These are phyloP conservation scores for Yasuhikotakia modesta DNA, from an alignment of 2,797 vertebrate species.

Conservation along the genomic window DNA sequence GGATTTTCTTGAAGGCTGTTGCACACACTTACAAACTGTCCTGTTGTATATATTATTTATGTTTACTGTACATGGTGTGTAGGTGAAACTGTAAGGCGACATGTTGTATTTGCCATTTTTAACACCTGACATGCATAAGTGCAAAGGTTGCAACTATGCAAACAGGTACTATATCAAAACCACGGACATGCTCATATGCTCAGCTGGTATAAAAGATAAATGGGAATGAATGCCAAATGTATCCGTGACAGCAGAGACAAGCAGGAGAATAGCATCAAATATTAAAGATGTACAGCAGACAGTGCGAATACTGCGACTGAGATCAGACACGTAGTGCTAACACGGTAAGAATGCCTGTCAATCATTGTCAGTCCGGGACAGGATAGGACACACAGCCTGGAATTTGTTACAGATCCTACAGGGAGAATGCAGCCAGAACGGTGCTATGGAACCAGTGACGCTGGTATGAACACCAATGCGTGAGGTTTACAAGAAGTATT, in stretches of 20 bases:
- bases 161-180: constrained; percentile 15
- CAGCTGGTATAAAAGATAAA: constrained; percentile 42
- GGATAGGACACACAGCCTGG: constrained; percentile 28
- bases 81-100: constrained; percentile 14
- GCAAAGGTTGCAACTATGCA: constrained; percentile 20
- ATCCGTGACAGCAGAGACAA: constrained; percentile 5
- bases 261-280: constrained; percentile 37
- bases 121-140: constrained; percentile 4
- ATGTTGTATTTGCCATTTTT: constrained; percentile 12
- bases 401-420: constrained; percentile 25
- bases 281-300: constrained; percentile 42
- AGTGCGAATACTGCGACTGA: constrained; percentile 24
- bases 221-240: constrained; percentile 30
- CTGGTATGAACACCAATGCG: constrained; percentile 20
- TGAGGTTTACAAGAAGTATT: constrained; percentile 21
- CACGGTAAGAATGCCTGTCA: constrained; percentile 39
- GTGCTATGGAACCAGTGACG: constrained; percentile 19
- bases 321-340: constrained; percentile 39
- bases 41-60: not conserved
- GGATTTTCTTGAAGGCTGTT: not conserved
- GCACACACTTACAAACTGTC: not conserved
- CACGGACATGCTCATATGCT: not conserved
- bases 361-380: constrained; percentile 30
- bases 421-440: constrained; percentile 9
- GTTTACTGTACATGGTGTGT: constrained; percentile 1